Evolutionary conservation across 1,140 invertebrate genomes (phyloP).

Genomic region (Steinernema khuongi): DNA sequence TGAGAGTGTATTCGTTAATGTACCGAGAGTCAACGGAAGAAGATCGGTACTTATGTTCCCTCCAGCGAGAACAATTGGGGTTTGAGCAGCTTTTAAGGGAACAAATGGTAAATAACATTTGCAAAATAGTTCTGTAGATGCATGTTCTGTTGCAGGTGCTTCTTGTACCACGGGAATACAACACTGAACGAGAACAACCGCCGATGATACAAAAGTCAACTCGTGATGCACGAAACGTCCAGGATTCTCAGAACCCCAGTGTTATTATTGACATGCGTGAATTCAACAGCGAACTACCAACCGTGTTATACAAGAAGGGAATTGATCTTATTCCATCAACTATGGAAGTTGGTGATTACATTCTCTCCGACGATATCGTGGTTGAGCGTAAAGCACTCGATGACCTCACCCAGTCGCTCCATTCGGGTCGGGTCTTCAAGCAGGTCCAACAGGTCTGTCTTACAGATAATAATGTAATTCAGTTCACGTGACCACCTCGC

Average conservation of each 20-base stretch:
- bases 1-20: conserved; percentile 43
- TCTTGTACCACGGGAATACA: conserved; percentile 51
- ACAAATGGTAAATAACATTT: conserved; percentile 34
- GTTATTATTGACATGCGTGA: conserved; percentile 83
- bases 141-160: conserved; percentile 42
- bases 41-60: conserved; percentile 45
- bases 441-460: conserved; percentile 68
- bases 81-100: conserved; percentile 48
- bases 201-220: conserved; percentile 31
- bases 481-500: background rate
- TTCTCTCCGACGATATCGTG: conserved; percentile 88
- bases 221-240: conserved; percentile 22
- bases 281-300: conserved; percentile 90
- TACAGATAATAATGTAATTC: background rate
- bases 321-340: conserved; percentile 87
- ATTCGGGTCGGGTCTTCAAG: conserved; percentile 87
- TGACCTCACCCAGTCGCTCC: conserved; percentile 90
- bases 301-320: conserved; percentile 82
- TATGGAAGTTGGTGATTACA: conserved; percentile 91
- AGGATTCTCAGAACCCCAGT: background rate
- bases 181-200: conserved; percentile 43
- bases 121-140: background rate
- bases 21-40: conserved; percentile 51
- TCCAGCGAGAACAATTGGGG: conserved; percentile 42
- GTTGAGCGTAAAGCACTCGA: conserved; percentile 94